Evolutionary conservation across 1,140 invertebrate genomes (phyloP), one percentile per base, ranked within the genome.

Genomic region (Pseudachorutes palmiensis): DNA sequence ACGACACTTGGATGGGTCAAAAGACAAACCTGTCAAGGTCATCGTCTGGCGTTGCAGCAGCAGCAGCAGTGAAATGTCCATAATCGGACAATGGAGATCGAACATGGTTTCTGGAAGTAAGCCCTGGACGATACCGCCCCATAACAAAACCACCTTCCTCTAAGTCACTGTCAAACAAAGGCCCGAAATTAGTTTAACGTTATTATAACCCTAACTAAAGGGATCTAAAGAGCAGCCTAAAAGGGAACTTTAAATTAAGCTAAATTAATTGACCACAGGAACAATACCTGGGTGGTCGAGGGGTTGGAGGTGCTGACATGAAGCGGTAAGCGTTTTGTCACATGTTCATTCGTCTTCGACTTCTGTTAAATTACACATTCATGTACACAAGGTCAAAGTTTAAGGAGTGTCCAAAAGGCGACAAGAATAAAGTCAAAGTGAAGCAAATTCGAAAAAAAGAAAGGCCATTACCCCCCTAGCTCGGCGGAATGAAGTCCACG

Each of bases 401-500:
- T 62, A 33, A n/a, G n/a, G n/a, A n/a, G n/a, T n/a, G n/a, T n/a
- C 51, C 14, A 32, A 28, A 66, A 66, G 36, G 51, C 45, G 29
- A 29, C 48, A 51, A 48, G 32, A 48, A 64, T 48, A 14, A 60
- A 66, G 28, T n/a, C 28, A 66, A 30, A 57, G 29, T 61, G 19
- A 61, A 28, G 59, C 5, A 32, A 30, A 61, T 12, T 45, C 36
- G 19, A 45, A 45, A 64, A 64, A 26, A 24, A 64, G 45, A 3
- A 22, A 22, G 64, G 29, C 9, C 3, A 16, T 62, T 60, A 70
- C 70, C 70, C 69, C 29, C 70, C 72, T 16, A 68, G 62, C 22
- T 71, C 68, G 32, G 55, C 88, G 66, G 87, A 88, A 79, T 92
- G 89, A 78, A 90, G 85, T 79, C 89, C 84, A 9, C 58, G 26